phyloP scores from a whole-genome alignment of 2,888 invertebrate genomes.

The Bugula neritina region DNA sequence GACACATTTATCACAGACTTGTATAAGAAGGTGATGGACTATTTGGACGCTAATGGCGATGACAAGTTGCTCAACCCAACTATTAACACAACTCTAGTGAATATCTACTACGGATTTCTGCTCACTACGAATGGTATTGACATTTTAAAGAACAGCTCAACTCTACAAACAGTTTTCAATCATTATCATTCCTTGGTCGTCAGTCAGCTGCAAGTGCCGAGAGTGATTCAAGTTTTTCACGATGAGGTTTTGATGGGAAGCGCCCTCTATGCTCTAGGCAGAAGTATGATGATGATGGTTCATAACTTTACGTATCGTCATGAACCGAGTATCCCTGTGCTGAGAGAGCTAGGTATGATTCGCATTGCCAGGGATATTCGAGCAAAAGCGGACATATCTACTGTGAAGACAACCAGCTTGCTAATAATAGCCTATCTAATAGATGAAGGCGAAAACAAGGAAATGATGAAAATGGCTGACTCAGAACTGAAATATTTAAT shows the following conservation, averaged over 20 bases:
- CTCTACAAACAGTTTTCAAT: not conserved
- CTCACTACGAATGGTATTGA: not conserved
- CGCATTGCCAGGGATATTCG: not conserved
- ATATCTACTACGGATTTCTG: not conserved
- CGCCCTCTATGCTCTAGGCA: not conserved
- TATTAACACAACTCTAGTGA: not conserved
- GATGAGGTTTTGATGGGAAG: not conserved
- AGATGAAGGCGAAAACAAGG: constrained; percentile 5
- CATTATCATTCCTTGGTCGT: not conserved
- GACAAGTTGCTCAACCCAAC: not conserved
- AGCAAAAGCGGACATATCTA: not conserved
- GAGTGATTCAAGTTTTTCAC: not conserved
- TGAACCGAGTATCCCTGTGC: not conserved
- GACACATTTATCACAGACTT: not conserved
- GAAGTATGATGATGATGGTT: not conserved
- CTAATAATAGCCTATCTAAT: constrained; percentile 14
- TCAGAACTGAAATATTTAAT: not conserved
- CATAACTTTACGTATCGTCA: constrained; percentile 6
- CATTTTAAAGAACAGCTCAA: not conserved
- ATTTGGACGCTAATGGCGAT: not conserved
- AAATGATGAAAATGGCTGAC: constrained; percentile 5
- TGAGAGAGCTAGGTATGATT: constrained; percentile 7
- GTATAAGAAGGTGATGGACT: not conserved
- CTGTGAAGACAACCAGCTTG: not conserved
- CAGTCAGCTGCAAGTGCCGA: not conserved